These are phyloP conservation scores for Thomomys bottae DNA, from an alignment of 2,113 vertebrate species.

Conservation along the genomic window DNA sequence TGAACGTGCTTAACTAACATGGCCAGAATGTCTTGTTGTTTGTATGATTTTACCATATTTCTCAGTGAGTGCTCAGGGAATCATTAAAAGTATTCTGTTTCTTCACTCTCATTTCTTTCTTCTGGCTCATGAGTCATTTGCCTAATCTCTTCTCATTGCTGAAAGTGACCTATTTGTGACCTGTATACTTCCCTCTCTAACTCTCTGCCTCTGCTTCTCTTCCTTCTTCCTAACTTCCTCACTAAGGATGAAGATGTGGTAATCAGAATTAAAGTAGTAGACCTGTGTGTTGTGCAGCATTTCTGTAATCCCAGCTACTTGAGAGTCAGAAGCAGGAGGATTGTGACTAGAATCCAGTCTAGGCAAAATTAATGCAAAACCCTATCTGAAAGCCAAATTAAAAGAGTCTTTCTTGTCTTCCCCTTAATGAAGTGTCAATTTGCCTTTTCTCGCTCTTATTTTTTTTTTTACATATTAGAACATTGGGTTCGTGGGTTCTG, in stretches of 20 bases:
- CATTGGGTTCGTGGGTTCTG: background rate
- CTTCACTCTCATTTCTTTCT: background rate
- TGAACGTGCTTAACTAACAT: background rate
- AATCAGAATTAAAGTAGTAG: background rate
- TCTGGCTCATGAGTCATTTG: background rate
- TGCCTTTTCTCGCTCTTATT: background rate
- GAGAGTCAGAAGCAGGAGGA: too few species aligned
- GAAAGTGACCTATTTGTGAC: background rate
- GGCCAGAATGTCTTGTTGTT: background rate
- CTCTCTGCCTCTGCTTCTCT: background rate
- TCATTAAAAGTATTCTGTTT: background rate
- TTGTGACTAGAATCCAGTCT: too few species aligned
- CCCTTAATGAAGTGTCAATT: background rate
- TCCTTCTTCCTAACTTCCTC: background rate
- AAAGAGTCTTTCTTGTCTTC: background rate
- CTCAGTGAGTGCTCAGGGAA: background rate
- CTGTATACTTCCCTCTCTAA: background rate
- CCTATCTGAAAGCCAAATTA: too few species aligned
- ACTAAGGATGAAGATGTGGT: background rate
- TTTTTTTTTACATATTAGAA: background rate
- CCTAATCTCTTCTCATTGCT: background rate
- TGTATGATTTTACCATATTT: background rate
- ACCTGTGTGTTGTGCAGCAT: too few species aligned
- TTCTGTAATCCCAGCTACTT: too few species aligned
- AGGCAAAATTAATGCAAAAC: too few species aligned